These are phyloP conservation scores for Ciconia boyciana DNA, from an alignment of 2,113 vertebrate species.

Conservation along the genomic window DNA sequence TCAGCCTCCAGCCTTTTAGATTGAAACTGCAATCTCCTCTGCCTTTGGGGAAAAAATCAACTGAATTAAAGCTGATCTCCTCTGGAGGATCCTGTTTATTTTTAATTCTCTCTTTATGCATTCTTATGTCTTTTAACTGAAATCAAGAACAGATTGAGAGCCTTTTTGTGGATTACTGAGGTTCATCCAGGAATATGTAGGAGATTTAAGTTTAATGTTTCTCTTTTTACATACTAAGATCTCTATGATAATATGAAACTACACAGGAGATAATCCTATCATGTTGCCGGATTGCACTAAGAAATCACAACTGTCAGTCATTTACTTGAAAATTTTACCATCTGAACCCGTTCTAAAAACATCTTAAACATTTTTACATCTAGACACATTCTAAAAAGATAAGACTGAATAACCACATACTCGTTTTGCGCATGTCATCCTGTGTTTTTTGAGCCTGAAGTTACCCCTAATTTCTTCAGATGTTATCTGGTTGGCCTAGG, in stretches of 20 bases:
- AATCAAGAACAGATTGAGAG: neutral
- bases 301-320: neutral
- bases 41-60: neutral
- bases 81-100: neutral
- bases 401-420: neutral
- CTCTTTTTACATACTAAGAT: neutral
- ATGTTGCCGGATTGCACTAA: neutral
- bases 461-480: neutral
- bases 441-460: neutral
- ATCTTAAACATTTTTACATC: neutral
- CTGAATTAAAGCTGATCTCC: neutral
- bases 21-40: neutral
- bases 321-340: neutral
- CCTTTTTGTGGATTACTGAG: neutral
- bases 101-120: neutral
- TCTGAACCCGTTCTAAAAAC: neutral
- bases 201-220: neutral
- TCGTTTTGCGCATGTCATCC: neutral
- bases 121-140: neutral
- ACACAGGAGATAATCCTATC: neutral
- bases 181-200: neutral
- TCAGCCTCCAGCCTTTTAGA: neutral
- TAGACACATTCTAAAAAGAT: neutral
- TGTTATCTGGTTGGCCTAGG: neutral
- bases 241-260: neutral